Evolutionary conservation across 2,888 invertebrate species (phyloP), one percentile per base, ranked within the genome.

Genomic region (Strigamia maritima): DNA sequence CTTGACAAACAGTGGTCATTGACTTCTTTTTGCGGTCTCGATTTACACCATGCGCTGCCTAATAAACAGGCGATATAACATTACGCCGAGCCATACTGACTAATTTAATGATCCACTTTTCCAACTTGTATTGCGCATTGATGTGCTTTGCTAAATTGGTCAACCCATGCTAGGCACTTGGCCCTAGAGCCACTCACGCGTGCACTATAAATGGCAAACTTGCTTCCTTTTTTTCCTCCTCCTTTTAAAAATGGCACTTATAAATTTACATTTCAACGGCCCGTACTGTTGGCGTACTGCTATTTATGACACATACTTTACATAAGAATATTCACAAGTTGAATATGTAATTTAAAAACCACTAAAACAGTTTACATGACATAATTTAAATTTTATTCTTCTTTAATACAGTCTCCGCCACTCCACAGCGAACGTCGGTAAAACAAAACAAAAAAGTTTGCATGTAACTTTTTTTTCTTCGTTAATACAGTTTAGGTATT

Each of bases 101-200:
- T 70, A 70, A 70, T 70, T 70, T 70, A 70, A 70, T 70, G 70
- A 70, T 70, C 70, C 70, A 70, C 26, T 70, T 70, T 70, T 70
- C 70, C 70, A 70, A 70, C 70, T 70, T 70, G 70, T 70, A 70
- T 70, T 70, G 70, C 70, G 70, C 70, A 70, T 70, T 70, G 70
- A 70, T 70, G 70, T 70, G 70, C 70, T 70, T 70, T 70, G 70
- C 70, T 70, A 70, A 70, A 70, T 70, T 70, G 70, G 70, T 70
- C 70, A 70, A 70, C 70, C 70, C 70, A 70, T 70, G 70, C 70
- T 16, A 70, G 12, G 16, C 70, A 70, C 70, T 70, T 70, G 70
- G 70, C 70, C 70, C 70, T 14, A 8, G 28, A 70, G 70, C 70
- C 70, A 70, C 70, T 70, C 70, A 70, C 70, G 70, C 70, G 70